Base-by-base conservation (phyloP, 2,113 vertebrate species). In the Hirundichthys speculiger region DNA sequence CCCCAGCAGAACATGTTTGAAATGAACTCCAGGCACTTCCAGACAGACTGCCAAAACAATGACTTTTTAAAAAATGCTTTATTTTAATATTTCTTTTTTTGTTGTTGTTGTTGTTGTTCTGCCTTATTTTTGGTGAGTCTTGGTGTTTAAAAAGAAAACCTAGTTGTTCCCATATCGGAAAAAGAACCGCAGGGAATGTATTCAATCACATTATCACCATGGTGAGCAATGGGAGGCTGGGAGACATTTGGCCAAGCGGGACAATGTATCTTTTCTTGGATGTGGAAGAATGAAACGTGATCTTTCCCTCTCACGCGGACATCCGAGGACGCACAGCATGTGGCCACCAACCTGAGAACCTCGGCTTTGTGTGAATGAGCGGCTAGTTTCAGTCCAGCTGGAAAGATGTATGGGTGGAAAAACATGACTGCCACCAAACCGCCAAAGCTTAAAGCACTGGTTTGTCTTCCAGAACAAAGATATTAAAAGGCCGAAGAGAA, bases 131-230 rank as follows among this genome's bases (percentile, higher is more conserved):
- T n/a, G 30, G 6, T 51, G 25, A 42, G 30, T 34, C 11, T 53
- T 27, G 14, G 19, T 24, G 1, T 51, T 52, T 34, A 24, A 40
- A 64, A 51, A 54, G 30, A 34, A 34, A 25, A 16, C 34, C 10
- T 15, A n/a, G 13, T 47, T 48, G 13, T 22, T 47, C 4, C 72
- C 66, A 30, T 38, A 40, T 38, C 55, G 73, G 50, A 5, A 16
- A 34, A 4, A 48, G 65, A 54, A 16, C 38, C 27, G 6, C 60
- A 50, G 43, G 63, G 62, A 57, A 39, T 64, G 56, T 30, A 20
- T 75, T 54, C 55, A 77, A 69, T 63, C 43, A 55, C 64, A 69
- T 78, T 69, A 72, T 86, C 76, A 64, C 83, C 79, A 84, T 69
- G 63, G 83, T 82, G 71, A 79, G 45, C 71, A 71, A 64, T 40